These are phyloP conservation scores for Dallia pectoralis DNA, from an alignment of 2,797 vertebrate species.

Conservation along the genomic window DNA sequence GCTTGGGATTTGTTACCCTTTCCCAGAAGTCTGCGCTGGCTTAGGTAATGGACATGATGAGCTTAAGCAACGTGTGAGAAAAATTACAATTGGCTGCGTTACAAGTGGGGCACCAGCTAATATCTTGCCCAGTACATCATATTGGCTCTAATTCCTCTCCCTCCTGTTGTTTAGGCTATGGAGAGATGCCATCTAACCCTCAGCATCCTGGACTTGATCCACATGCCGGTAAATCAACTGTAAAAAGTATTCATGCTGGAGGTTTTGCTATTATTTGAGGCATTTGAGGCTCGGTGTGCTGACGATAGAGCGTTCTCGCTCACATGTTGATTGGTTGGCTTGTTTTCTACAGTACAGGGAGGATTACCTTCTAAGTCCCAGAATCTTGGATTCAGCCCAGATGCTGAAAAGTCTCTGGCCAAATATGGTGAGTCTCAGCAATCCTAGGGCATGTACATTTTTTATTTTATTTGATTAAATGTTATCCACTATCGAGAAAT, in stretches of 20 bases:
- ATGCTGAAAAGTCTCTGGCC: slow-evolving; percentile 35
- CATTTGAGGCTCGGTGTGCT: no score
- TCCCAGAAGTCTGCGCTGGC: no score
- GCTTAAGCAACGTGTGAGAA: no score
- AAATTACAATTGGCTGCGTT: no score
- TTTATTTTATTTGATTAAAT: neutral
- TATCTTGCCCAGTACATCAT: no score
- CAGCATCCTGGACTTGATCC: slow-evolving; percentile 48
- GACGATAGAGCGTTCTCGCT: neutral
- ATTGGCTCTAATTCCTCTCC: neutral
- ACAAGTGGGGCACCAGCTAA: no score
- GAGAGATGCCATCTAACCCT: slow-evolving; percentile 53
- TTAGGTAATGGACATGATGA: no score
- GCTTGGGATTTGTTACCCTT: neutral
- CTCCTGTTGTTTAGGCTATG: slow-evolving; percentile 54
- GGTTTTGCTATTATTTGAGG: neutral
- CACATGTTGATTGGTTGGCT: neutral
- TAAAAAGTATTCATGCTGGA: slow-evolving; percentile 45
- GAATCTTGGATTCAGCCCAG: slow-evolving; percentile 43
- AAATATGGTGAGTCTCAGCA: slow-evolving; percentile 47
- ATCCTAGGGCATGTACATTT: neutral
- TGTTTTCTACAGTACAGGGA: slow-evolving; percentile 47
- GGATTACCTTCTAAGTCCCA: slow-evolving; percentile 56
- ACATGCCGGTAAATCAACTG: slow-evolving; percentile 37
- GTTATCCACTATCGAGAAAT: neutral